Conservation (phyloP, 2,888 invertebrate species). For the Nephrotoma flavescens region DNA sequence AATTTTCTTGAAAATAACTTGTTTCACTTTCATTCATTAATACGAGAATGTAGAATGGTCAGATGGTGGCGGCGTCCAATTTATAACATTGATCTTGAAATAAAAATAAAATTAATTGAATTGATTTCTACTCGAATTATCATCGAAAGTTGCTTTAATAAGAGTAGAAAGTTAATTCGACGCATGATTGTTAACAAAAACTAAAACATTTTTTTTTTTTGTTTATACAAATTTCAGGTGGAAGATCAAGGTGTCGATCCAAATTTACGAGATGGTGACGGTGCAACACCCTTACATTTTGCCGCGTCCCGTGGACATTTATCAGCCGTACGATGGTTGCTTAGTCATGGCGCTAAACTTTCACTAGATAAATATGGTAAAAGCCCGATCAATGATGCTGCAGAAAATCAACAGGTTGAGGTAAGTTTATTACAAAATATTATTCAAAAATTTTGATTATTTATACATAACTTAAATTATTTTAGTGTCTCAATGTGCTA, state of each 20-base stretch:
- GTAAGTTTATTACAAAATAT: slow-evolving; percentile 31
- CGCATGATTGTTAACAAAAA: background rate
- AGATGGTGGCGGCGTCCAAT: background rate
- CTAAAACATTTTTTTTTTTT: background rate
- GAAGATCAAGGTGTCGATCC: slow-evolving; percentile 73
- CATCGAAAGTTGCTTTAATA: background rate
- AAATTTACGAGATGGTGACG: slow-evolving; percentile 74
- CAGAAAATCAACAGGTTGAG: slow-evolving; percentile 80
- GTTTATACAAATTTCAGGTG: slow-evolving; percentile 37
- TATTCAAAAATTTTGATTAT: background rate
- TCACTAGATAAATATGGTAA: slow-evolving; percentile 76
- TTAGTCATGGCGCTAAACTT: slow-evolving; percentile 67
- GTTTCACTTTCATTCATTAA: background rate
- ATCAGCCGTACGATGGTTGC: slow-evolving; percentile 66
- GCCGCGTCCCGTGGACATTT: slow-evolving; percentile 75
- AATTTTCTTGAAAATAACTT: background rate
- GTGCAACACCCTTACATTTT: slow-evolving; percentile 78
- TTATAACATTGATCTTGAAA: background rate
- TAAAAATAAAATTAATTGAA: background rate
- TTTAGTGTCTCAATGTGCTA: slow-evolving; percentile 62
- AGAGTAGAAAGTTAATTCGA: background rate
- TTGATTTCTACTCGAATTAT: background rate
- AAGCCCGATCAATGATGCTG: slow-evolving; percentile 82
- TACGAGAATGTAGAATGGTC: too few relatives aligned
- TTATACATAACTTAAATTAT: background rate